These are phyloP conservation scores for Xanthorhoe spadicearia DNA, from an alignment of 2,888 invertebrate species.

Conservation along the genomic window DNA sequence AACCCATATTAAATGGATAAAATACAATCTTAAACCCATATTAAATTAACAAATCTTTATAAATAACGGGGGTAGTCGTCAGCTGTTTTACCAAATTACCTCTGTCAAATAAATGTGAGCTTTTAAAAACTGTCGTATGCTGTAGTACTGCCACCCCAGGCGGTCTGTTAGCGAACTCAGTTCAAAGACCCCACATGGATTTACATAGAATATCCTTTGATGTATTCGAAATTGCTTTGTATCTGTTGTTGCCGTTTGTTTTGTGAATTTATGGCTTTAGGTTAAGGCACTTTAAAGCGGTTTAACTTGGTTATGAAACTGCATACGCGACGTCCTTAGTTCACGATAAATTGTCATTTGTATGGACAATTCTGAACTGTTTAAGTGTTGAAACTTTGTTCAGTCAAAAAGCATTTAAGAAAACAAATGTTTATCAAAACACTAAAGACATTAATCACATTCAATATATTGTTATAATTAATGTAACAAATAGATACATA, in stretches of 20 bases:
- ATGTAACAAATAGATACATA: neutral
- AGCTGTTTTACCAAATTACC: too few species aligned
- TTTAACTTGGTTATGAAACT: conserved; percentile 18
- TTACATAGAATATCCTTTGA: conserved; percentile 28
- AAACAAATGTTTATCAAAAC: neutral
- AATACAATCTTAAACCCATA: too few species aligned
- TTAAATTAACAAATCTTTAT: too few species aligned
- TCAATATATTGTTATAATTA: neutral
- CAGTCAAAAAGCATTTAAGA: neutral
- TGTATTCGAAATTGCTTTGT: conserved; percentile 27
- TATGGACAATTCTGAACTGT: conserved; percentile 3
- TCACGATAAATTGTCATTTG: conserved; percentile 6
- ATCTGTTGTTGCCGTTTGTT: conserved; percentile 20
- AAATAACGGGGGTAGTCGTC: too few species aligned
- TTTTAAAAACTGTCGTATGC: neutral
- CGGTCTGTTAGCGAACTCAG: neutral
- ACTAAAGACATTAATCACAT: neutral
- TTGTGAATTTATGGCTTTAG: conserved; percentile 17
- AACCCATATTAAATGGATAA: too few species aligned
- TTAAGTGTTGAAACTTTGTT: neutral
- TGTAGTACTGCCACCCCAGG: conserved; percentile 3
- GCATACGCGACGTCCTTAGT: conserved; percentile 8
- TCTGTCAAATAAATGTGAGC: neutral
- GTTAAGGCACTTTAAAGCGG: conserved; percentile 11
- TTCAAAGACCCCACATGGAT: conserved; percentile 17